Conservation (phyloP, 2,113 vertebrate species). For the Carlito syrichta region DNA sequence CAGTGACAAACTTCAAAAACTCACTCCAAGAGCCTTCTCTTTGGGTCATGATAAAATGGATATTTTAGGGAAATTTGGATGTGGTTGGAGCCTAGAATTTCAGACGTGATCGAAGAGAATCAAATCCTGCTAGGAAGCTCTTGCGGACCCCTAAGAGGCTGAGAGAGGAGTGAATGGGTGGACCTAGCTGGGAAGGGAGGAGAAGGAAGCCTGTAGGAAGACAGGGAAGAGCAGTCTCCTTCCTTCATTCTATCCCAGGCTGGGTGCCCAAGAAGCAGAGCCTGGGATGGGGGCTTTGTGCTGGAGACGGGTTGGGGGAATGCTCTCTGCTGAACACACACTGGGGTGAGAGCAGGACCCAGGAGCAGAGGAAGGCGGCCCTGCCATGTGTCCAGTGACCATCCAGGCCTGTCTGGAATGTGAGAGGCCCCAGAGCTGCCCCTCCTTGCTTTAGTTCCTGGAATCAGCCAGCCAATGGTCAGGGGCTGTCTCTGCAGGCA, state of each 20-base stretch:
- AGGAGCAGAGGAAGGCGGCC: neutral
- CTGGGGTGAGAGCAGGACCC: neutral
- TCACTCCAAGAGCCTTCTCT: neutral
- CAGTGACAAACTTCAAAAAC: neutral
- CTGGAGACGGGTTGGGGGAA: neutral
- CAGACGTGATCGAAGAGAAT: neutral
- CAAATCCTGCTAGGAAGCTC: neutral
- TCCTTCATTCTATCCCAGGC: neutral
- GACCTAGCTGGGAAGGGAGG: neutral
- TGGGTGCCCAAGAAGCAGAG: neutral
- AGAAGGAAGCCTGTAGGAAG: neutral
- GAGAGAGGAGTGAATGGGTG: neutral
- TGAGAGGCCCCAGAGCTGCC: too few relatives aligned
- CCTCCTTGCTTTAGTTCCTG: neutral
- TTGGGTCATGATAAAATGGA: neutral
- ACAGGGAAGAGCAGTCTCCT: neutral
- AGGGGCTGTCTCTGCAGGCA: neutral
- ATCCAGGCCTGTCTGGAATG: neutral
- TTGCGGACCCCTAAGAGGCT: neutral
- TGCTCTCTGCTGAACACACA: neutral
- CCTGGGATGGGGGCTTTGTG: neutral
- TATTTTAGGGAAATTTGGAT: neutral
- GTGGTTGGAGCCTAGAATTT: neutral
- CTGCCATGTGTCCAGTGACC: neutral
- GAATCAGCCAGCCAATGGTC: neutral